Conservation (phyloP, 2,113 vertebrate species). For the Plectropomus leopardus region DNA sequence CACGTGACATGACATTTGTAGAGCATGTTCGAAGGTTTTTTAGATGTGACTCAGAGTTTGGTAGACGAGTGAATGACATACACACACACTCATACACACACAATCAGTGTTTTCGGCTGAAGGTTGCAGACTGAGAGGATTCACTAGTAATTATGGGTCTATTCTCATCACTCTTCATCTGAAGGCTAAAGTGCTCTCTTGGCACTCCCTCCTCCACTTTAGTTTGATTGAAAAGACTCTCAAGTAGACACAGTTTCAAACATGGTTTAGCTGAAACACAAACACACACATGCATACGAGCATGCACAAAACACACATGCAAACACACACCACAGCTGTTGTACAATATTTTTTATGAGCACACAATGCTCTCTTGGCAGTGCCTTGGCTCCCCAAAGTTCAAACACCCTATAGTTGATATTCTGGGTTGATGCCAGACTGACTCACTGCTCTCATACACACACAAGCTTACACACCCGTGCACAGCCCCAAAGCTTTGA, state of each 20-base stretch:
- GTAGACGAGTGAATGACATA: conserved; percentile 35
- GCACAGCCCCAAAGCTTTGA: conserved; percentile 42
- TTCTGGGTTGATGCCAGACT: conserved; percentile 63
- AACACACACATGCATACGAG: neutral
- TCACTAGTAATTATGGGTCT: conserved; percentile 67
- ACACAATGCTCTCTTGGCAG: conserved; percentile 70
- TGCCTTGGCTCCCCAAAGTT: conserved; percentile 59
- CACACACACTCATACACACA: conserved; percentile 21
- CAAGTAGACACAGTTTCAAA: conserved; percentile 41
- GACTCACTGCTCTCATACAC: conserved; percentile 29
- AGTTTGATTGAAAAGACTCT: conserved; percentile 76
- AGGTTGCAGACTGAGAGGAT: conserved; percentile 61
- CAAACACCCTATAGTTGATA: conserved; percentile 68
- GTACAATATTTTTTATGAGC: conserved; percentile 65
- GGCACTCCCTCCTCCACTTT: conserved; percentile 64
- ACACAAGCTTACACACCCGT: neutral
- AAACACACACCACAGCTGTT: conserved; percentile 60
- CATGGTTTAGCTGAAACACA: conserved; percentile 34
- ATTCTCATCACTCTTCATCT: conserved; percentile 74
- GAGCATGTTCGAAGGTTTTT: conserved; percentile 9
- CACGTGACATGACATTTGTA: conserved; percentile 51
- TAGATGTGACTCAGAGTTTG: conserved; percentile 31
- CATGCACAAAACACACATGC: neutral
- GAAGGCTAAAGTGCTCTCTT: conserved; percentile 76
- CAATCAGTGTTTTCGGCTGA: conserved; percentile 41